Percentiles rank a stretch among this genome's conserved stretches.
phyloP scores from a whole-genome alignment of 2,888 invertebrate species.

The Iselma pallidipennis region DNA sequence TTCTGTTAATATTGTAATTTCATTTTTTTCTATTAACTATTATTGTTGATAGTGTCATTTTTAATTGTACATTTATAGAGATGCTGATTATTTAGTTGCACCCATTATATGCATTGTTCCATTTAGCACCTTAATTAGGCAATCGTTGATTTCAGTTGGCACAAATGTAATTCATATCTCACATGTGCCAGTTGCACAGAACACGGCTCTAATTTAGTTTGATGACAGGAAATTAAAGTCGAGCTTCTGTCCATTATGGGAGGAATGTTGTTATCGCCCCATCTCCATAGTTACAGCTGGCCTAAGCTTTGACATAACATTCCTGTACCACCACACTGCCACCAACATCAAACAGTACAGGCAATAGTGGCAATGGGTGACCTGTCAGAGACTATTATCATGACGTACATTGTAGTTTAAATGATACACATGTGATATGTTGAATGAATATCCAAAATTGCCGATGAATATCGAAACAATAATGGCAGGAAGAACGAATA shows the following conservation, averaged over 20 bases:
- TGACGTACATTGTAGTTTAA: not conserved
- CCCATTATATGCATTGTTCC: not conserved
- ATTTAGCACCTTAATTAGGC: not conserved
- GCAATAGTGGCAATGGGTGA: not conserved
- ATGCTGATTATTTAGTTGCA: not conserved
- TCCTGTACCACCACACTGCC: constrained; percentile 27
- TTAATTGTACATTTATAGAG: not conserved
- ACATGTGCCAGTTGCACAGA: constrained; percentile 39
- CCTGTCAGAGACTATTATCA: not conserved
- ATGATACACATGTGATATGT: not conserved
- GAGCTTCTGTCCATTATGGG: constrained; percentile 51
- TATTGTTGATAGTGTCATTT: too few relatives aligned
- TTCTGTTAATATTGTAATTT: too few relatives aligned
- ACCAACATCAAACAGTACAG: not conserved
- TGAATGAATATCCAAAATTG: constrained; percentile 8
- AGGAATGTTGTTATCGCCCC: constrained; percentile 50
- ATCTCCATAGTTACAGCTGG: constrained; percentile 51
- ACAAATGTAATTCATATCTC: constrained; percentile 36
- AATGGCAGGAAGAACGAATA: not conserved
- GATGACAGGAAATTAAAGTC: constrained; percentile 54
- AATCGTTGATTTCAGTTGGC: not conserved
- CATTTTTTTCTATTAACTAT: too few relatives aligned
- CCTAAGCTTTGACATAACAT: constrained; percentile 40
- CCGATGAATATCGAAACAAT: constrained; percentile 7
- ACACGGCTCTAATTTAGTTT: constrained; percentile 48